Conservation (phyloP, 2,797 vertebrate species). For the Novumbra hubbsi region DNA sequence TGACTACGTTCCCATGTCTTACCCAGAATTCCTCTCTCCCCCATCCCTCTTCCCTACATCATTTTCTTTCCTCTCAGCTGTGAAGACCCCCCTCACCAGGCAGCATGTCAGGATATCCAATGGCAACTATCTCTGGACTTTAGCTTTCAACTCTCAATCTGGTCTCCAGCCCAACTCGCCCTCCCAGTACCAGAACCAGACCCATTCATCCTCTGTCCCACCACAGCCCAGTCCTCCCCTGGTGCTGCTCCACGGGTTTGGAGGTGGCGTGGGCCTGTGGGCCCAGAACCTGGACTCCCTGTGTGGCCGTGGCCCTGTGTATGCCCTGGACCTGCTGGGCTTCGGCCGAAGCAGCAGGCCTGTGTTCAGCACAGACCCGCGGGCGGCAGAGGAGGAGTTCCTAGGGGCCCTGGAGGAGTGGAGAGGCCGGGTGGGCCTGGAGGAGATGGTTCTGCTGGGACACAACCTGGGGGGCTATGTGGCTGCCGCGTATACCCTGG, state of each 20-base stretch:
- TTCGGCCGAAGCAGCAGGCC: conserved; percentile 92
- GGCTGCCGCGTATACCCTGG: conserved; percentile 85
- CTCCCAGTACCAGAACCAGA: not conserved
- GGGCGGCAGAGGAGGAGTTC: conserved; percentile 85
- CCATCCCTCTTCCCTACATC: not conserved
- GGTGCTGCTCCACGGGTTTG: conserved; percentile 92
- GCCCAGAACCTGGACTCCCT: conserved; percentile 88
- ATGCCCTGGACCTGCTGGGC: conserved; percentile 88
- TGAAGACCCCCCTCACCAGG: conserved; percentile 79
- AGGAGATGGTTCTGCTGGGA: conserved; percentile 88
- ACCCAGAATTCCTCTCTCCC: not conserved
- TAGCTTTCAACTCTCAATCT: conserved; percentile 71
- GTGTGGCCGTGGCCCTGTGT: conserved; percentile 78
- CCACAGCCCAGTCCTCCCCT: conserved; percentile 69
- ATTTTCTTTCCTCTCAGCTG: conserved; percentile 68
- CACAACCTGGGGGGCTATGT: conserved; percentile 93
- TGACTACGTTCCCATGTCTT: no score
- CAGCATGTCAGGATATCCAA: conserved; percentile 80
- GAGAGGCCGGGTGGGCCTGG: conserved; percentile 82
- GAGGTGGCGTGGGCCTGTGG: conserved; percentile 91
- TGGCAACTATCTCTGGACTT: conserved; percentile 89
- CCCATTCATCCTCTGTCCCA: conserved; percentile 16
- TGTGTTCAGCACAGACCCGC: conserved; percentile 73
- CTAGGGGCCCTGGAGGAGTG: conserved; percentile 89
- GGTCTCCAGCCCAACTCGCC: conserved; percentile 4